phyloP scores from a whole-genome alignment of 2,113 vertebrate genomes.

The Lycocorax pyrrhopterus region DNA sequence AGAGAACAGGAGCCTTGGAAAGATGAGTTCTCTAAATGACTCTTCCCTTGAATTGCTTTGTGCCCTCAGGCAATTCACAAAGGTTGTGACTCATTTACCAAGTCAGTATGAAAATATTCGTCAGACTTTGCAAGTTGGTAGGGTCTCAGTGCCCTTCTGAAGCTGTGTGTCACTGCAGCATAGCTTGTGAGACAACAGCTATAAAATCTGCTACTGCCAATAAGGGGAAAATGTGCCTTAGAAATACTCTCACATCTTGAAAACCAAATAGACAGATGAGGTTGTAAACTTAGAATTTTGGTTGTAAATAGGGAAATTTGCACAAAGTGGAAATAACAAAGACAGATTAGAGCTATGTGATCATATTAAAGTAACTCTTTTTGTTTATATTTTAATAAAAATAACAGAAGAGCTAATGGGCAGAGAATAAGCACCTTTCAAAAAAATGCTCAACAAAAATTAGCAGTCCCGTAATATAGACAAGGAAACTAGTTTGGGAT shows the following conservation, averaged over 20 bases:
- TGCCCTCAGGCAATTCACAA: background rate
- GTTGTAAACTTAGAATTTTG: background rate
- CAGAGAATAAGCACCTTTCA: background rate
- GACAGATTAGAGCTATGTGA: background rate
- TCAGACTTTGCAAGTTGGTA: background rate
- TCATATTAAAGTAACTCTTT: background rate
- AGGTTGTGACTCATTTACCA: constrained; percentile 2
- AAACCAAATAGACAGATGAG: background rate
- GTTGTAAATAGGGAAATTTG: background rate
- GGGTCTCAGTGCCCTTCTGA: background rate
- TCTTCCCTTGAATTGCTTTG: constrained; percentile 5
- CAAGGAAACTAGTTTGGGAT: background rate
- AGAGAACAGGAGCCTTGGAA: background rate
- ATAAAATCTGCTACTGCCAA: background rate
- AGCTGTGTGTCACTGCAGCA: background rate
- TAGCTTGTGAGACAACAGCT: background rate
- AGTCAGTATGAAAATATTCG: background rate
- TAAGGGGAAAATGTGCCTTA: background rate
- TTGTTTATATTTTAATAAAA: background rate
- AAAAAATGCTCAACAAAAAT: background rate
- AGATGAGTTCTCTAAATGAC: background rate
- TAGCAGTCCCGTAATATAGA: background rate
- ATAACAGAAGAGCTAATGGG: background rate
- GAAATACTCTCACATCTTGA: background rate
- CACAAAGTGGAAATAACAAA: background rate